Evolutionary conservation across 2,113 vertebrate species (phyloP).

Genomic region (Setophaga petechia): DNA sequence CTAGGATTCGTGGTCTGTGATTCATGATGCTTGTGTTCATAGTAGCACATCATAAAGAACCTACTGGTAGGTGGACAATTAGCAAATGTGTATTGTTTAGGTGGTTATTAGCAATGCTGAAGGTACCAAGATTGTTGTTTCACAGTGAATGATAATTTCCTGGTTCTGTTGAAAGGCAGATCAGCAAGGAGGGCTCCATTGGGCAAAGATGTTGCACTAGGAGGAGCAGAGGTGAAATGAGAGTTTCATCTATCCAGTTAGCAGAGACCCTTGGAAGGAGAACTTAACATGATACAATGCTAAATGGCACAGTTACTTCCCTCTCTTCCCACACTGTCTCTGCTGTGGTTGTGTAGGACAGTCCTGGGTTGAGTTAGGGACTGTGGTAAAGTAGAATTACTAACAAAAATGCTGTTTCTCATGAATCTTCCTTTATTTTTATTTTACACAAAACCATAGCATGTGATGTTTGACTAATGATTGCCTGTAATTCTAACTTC

Average conservation of each 20-base stretch:
- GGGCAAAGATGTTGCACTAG: not conserved
- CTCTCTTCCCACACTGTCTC: not conserved
- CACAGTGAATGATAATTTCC: not conserved
- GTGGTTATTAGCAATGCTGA: not conserved
- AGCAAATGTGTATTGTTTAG: not conserved
- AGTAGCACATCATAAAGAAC: not conserved
- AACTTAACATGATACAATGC: not conserved
- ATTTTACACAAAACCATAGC: rapidly evolving
- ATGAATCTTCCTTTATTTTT: not conserved
- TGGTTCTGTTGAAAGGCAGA: not conserved
- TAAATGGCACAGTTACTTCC: not conserved
- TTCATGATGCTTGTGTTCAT: not conserved
- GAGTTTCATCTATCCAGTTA: not conserved
- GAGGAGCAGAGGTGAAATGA: not conserved
- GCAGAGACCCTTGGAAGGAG: not conserved
- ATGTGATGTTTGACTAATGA: not conserved
- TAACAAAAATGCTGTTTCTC: not conserved
- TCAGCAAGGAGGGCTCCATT: not conserved
- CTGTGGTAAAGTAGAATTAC: not conserved
- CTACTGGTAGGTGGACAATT: not conserved
- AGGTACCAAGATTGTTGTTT: not conserved
- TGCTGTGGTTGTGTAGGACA: not conserved
- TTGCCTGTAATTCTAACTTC: not conserved
- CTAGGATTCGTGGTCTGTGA: not conserved
- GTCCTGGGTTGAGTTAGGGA: not conserved